Evolutionary conservation across 2,888 invertebrate species (phyloP), one percentile per base, ranked within the genome.

Genomic region (Noctua janthe): DNA sequence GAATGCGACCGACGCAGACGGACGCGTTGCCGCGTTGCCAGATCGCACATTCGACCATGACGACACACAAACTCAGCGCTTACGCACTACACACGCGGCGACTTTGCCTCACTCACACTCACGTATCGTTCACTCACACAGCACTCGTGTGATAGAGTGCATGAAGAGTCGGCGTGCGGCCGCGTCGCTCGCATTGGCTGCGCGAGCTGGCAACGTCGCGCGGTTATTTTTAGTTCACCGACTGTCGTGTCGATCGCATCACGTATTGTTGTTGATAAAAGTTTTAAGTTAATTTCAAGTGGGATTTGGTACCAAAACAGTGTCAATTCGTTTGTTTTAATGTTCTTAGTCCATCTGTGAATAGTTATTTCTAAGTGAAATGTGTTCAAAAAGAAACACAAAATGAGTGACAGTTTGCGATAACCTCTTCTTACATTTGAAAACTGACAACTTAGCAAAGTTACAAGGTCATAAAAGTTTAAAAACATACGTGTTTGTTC

Each of bases 161-260:
- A 56, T 76, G 77, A 81, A 78, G 78, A 71, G 47, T 69, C 69
- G 47, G 67, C 76, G 80, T 72, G 74, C 86, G 86, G 73, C 80
- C 88, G 88, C 86, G 83, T 88, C 86, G 87, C 88, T 80, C 86
- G 88, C 71, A 75, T 71, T 76, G 80, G 66, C 76, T 67, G 78
- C 43, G 80, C 88, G 72, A 81, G 77, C 84, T 86, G 81, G 85
- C 88, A 88, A 89, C 89, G 62, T 11, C 70, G 77, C 77, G 35
- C 54, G 51, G 69, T 76, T 88, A 86, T 83, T 88, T 89, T 89
- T 88, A 88, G 90, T 89, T 62, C 70, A 80, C 70, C 76, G 81
- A 78, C 66, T 85, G 81, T 88, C 87, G 89, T 82, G 87, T 89
- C 79, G 87, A 80, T 87, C 85, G 89, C 76, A 79, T 85, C 80